Base-by-base conservation (phyloP, 2,888 invertebrate species). In the Timema podura region DNA sequence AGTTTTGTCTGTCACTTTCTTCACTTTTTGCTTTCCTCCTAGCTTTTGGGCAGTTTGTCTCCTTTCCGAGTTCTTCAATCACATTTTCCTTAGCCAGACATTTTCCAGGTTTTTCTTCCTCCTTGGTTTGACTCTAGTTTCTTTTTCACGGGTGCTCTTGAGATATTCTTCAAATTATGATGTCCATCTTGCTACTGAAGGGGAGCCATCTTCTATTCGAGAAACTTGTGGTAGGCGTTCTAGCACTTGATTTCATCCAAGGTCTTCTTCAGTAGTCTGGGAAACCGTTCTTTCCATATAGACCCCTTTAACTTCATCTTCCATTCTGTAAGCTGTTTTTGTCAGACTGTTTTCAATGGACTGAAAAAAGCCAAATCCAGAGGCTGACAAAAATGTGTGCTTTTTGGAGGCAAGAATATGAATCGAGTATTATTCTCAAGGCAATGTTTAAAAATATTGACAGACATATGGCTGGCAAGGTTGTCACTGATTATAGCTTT, bases 361-460 rank as follows among this genome's bases (percentile, higher is more conserved):
- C 44, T 30, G 48, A 67, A 67, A 54, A 45, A 67, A 10, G 67
- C 67, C 30, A 54, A 11, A 8, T 67, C 67, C 54, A 54, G 15
- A 44, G 54, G 54, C 44, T 67, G 54, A 54, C 54, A 54, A 8
- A 67, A 9, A 54, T 67, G 67, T 44, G 67, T 67, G 67, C 44
- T 51, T 44, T 67, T 67, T 16, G 67, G 44, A 30, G 67, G 67
- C 54, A 54, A 44, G 8, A 67, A 5, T n/a, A 67, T 54, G 44
- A 67, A 67, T 30, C 44, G 30, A 54, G 51, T 54, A 45, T 67
- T 54, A 44, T 48, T 51, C 7, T 30, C 54, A 51, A 51, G 13
- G 45, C 67, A 67, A 6, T 5, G 30, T 61, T 61, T 61, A 7
- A 61, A 13, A 13, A 61, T 61, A 10, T 30, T 13, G 8, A 45